Conservation (phyloP, 2,888 invertebrate genomes). For the Ceramica pisi region DNA sequence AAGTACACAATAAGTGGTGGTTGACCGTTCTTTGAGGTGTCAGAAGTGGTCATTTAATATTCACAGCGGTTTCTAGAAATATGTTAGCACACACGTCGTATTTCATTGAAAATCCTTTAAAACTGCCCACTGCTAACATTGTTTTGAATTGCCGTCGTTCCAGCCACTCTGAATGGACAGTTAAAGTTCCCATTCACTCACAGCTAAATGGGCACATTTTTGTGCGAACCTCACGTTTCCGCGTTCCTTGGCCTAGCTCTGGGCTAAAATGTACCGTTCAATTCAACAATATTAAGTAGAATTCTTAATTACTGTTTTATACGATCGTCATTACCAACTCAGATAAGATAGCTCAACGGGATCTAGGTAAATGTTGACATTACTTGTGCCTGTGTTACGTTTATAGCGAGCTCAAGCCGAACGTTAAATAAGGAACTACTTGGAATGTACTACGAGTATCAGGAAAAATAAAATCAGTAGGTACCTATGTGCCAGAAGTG, state of each 20-base stretch:
- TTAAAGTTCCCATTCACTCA: conserved; percentile 86
- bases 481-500: conserved; percentile 1
- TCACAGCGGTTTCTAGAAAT: conserved; percentile 71
- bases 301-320: conserved; percentile 56
- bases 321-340: conserved; percentile 35
- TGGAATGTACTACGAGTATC: conserved; percentile 4
- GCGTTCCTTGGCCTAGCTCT: conserved; percentile 76
- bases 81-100: conserved; percentile 68
- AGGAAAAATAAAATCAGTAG: conserved; percentile 4
- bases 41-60: conserved; percentile 63
- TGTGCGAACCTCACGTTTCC: conserved; percentile 81
- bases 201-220: conserved; percentile 82
- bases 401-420: conserved; percentile 13
- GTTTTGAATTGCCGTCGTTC: conserved; percentile 80
- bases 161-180: conserved; percentile 82
- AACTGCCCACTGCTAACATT: conserved; percentile 76
- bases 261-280: conserved; percentile 65
- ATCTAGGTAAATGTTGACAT: conserved; percentile 39
- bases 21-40: conserved; percentile 54
- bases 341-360: conserved; percentile 43
- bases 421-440: conserved; percentile 7
- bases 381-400: conserved; percentile 23
- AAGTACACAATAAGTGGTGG: conserved; percentile 34
- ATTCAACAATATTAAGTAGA: conserved; percentile 65
- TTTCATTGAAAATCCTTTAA: conserved; percentile 77